phyloP scores from a whole-genome alignment of 92 coral and sea anemone species.

The Epizoanthus stellaris region DNA sequence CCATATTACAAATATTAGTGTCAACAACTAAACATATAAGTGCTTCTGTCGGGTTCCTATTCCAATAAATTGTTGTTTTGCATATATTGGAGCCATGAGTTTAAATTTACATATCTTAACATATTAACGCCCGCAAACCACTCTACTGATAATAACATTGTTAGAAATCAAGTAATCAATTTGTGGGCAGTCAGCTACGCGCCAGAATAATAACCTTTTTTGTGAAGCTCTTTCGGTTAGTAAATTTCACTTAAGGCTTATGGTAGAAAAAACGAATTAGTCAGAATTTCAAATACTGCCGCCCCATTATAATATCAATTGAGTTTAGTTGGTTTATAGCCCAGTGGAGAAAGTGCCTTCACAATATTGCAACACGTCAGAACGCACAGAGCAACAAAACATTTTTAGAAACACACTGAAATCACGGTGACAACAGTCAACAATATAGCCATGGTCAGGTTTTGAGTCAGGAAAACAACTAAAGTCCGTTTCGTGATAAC shows the following conservation, averaged over 20 bases:
- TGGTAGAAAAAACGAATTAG: too few species aligned
- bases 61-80: neutral
- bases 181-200: conserved; percentile 7
- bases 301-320: too few species aligned
- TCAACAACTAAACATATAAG: neutral
- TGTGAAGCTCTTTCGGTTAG: too few species aligned
- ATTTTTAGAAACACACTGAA: neutral
- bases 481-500: conserved; percentile 3
- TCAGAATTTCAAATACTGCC: too few species aligned
- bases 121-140: neutral
- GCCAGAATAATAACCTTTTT: neutral
- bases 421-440: neutral
- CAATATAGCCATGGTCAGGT: too few species aligned
- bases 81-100: neutral
- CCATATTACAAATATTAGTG: neutral
- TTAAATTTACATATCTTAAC: neutral
- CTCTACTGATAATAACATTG: too few species aligned
- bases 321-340: too few species aligned
- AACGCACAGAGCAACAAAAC: neutral
- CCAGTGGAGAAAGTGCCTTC: neutral
- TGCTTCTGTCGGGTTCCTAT: neutral
- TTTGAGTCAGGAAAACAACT: neutral
- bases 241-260: too few species aligned
- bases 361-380: neutral
- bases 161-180: neutral